Percentiles rank a stretch among this genome's conserved stretches.
These are phyloP conservation scores for Hydropsyche betteni DNA, from an alignment of 2,888 invertebrate genomes.

Conservation along the genomic window DNA sequence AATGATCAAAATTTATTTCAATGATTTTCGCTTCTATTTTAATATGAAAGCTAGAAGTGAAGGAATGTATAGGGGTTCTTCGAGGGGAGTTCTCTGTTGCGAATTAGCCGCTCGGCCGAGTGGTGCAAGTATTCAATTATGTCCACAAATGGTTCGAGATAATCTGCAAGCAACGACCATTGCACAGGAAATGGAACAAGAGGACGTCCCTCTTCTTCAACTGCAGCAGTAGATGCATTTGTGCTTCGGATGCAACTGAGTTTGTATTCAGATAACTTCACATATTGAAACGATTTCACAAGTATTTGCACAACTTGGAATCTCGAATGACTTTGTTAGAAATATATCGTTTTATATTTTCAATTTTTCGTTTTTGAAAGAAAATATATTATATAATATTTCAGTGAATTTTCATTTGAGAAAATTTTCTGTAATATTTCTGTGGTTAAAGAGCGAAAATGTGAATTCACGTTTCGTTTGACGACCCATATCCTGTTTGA, in stretches of 20 bases:
- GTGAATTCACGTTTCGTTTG: slow-evolving; percentile 1
- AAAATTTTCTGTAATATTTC: not conserved
- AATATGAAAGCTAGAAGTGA: not conserved
- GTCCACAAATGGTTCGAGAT: slow-evolving; percentile 51
- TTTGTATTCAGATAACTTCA: not conserved
- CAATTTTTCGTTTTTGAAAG: too few species aligned
- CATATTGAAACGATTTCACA: not conserved
- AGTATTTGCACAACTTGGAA: not conserved
- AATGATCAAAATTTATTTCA: too few species aligned
- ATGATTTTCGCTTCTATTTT: too few species aligned
- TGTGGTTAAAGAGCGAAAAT: not conserved
- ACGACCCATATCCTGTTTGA: slow-evolving; percentile 14
- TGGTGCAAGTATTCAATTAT: slow-evolving; percentile 52
- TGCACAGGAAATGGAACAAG: slow-evolving; percentile 16
- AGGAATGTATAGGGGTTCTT: not conserved
- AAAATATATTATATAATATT: too few species aligned
- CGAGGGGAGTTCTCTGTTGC: slow-evolving; percentile 17
- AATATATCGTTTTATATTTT: too few species aligned
- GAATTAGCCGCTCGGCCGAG: slow-evolving; percentile 49
- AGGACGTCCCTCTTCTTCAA: too few species aligned
- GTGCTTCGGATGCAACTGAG: too few species aligned
- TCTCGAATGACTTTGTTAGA: not conserved
- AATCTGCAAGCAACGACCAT: slow-evolving; percentile 39
- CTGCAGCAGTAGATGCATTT: too few species aligned
- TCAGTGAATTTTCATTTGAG: too few species aligned